A percentile compares a stretch with the other conserved stretches of the same genome.
Evolutionary conservation across 2,113 vertebrate species (phyloP).

Genomic region (Cercocebus atys): DNA sequence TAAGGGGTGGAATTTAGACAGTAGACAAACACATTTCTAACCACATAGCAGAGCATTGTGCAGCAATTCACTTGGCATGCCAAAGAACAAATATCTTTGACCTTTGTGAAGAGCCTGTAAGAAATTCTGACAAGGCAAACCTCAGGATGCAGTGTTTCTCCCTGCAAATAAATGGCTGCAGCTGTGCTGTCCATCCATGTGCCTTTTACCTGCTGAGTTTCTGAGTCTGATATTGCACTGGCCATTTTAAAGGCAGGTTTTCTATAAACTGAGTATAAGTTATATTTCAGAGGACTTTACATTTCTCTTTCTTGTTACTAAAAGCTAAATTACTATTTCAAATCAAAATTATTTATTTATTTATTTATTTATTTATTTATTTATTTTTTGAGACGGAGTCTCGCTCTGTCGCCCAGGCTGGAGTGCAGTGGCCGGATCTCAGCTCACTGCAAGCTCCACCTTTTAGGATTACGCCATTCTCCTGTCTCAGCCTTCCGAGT

Average conservation of each 20-base stretch:
- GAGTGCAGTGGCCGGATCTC: too few relatives aligned
- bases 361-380: too few relatives aligned
- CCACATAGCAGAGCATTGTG: neutral
- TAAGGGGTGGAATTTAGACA: neutral
- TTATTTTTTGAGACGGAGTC: too few relatives aligned
- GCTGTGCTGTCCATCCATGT: neutral
- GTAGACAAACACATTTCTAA: neutral
- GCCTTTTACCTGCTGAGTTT: neutral
- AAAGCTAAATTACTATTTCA: neutral
- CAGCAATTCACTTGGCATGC: neutral
- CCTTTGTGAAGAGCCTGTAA: neutral
- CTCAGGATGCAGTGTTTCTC: neutral
- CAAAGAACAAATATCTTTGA: conserved; percentile 21
- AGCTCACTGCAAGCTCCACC: too few relatives aligned
- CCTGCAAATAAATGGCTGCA: neutral
- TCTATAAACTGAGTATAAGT: neutral
- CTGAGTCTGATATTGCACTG: neutral
- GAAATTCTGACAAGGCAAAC: conserved; percentile 17
- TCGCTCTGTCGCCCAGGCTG: too few relatives aligned
- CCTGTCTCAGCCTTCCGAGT: too few relatives aligned
- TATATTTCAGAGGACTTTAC: neutral
- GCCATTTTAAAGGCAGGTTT: neutral
- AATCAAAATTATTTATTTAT: neutral
- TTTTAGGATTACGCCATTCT: too few relatives aligned
- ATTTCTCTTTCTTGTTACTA: neutral